phyloP scores from a whole-genome alignment of 2,797 vertebrate genomes.

The Bovichtus diacanthus region DNA sequence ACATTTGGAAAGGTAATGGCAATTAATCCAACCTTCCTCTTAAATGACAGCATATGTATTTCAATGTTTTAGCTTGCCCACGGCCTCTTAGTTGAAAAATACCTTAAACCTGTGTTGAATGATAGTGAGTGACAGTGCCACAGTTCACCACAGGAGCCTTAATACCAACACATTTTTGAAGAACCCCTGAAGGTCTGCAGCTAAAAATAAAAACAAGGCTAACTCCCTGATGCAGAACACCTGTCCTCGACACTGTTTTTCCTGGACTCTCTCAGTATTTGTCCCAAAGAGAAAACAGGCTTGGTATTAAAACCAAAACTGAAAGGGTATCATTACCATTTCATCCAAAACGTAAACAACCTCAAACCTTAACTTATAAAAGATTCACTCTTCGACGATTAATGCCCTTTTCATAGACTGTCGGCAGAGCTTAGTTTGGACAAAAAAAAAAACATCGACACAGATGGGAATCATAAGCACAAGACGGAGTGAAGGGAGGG shows the following conservation, averaged over 20 bases:
- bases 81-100: neutral
- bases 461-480: conserved; percentile 31
- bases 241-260: conserved; percentile 69
- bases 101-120: conserved; percentile 29
- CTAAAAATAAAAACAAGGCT: conserved; percentile 85
- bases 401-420: conserved; percentile 28
- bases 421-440: conserved; percentile 1
- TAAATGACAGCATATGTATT: neutral
- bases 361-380: conserved; percentile 18
- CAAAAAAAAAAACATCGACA: conserved; percentile 19
- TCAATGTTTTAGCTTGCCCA: neutral
- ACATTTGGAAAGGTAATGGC: conserved; percentile 10
- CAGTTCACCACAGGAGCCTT: conserved; percentile 55
- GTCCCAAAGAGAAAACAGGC: conserved; percentile 17
- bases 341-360: conserved; percentile 18
- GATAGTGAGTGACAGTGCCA: conserved; percentile 56
- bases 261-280: conserved; percentile 20
- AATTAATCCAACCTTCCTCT: neutral
- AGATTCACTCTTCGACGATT: conserved; percentile 41
- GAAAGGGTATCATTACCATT: conserved; percentile 9
- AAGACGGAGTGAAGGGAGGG: neutral
- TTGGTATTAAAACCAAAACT: conserved; percentile 13
- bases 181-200: conserved; percentile 72
- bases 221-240: conserved; percentile 78
- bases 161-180: conserved; percentile 70